These are phyloP conservation scores for Psylliodes chrysocephalus DNA, from an alignment of 2,888 invertebrate species.

Conservation along the genomic window DNA sequence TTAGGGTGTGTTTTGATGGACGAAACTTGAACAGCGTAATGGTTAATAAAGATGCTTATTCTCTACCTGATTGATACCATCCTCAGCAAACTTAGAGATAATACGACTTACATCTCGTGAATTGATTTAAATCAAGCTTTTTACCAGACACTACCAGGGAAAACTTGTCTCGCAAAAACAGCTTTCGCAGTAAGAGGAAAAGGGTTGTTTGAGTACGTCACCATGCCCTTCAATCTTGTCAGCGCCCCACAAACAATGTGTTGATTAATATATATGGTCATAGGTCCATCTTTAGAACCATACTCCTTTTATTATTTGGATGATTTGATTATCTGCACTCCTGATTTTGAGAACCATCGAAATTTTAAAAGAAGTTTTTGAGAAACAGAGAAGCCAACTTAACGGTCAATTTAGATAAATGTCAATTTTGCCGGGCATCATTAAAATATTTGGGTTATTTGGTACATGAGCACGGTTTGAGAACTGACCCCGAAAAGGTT, in stretches of 20 bases:
- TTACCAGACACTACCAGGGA: background rate
- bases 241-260: constrained; percentile 36
- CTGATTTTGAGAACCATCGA: background rate
- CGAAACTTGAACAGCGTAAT: no score
- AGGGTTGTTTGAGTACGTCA: constrained; percentile 30
- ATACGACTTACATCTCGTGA: background rate
- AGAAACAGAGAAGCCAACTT: background rate
- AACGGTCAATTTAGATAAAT: background rate
- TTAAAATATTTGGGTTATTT: background rate
- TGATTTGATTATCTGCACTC: constrained; percentile 25
- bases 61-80: constrained; percentile 6
- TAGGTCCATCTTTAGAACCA: constrained; percentile 41
- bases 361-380: background rate
- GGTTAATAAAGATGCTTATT: no score
- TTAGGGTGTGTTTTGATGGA: no score
- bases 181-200: constrained; percentile 30
- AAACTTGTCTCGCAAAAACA: constrained; percentile 1
- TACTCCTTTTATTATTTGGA: constrained; percentile 37
- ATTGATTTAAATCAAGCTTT: background rate
- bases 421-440: background rate
- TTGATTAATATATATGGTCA: constrained; percentile 35
- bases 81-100: background rate
- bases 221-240: constrained; percentile 31
- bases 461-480: background rate
- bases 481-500: background rate